Evolutionary conservation across 2,113 vertebrate genomes (phyloP), one percentile per base, ranked within the genome.

Genomic region (Axis porcinus): DNA sequence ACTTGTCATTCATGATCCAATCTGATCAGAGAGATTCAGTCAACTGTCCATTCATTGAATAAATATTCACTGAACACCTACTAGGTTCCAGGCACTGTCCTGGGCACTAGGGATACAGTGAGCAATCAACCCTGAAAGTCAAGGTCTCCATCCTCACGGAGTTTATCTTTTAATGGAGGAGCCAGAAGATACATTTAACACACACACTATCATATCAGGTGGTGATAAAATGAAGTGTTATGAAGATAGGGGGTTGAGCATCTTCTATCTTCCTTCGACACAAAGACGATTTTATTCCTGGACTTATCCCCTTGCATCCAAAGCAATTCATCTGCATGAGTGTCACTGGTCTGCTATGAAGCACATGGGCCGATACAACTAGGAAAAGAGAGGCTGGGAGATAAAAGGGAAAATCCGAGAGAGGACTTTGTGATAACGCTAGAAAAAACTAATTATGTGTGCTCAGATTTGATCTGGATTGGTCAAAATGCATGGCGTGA

Each of bases 381-480:
- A 28, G 64, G 47, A 95, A 91, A 97, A 94, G 10, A 97, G 36
- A 86, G 91, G 67, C 78, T 85, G 70, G 70, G 94, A 57, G 79
- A 89, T 57, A 89, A 96, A 95, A 81, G 79, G 16, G 12, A 83
- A 91, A 57, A 58, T 95, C 85, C 9, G 43, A 62, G 43, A 36
- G 50, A 85, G 57, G 58, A 87, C 15, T 83, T 97, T 28, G 27
- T 47, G 81, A 81, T 89, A 52, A 70, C 2, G 1, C 45, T 97
- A 88, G 95, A 83, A 82, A 95, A 97, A 96, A 96, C 82, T 83
- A 83, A 19, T 58, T 50, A 54, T 1, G 27, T 84, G 58, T 70
- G 57, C 58, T 97, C 91, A 81, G 25, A 36, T 95, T 95, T 93
- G 98, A 83, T 89, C 85, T 84, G 92, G 55, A 82, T 95, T 95